Evolutionary conservation across 2,888 invertebrate genomes (phyloP), one percentile per base, ranked within the genome.

Genomic region (Molorchus minor): DNA sequence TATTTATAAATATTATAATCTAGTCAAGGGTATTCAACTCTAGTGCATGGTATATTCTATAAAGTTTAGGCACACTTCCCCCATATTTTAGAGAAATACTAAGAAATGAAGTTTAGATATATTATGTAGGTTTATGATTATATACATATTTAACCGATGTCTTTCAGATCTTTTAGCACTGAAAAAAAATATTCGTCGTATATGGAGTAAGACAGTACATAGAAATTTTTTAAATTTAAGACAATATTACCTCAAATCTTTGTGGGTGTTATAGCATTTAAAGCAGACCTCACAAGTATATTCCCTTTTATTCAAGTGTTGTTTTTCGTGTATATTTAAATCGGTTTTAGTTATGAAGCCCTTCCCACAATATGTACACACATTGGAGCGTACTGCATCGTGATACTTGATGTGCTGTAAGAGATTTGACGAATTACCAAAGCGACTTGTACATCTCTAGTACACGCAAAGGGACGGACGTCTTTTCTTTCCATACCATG

Each of bases 321-420:
- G 69, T 54, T 74, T 72, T 62, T 76, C 76, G 40, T 76, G 76
- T 3, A 71, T 68, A 36, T 65, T 71, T 30, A 76, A 53, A 59
- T 75, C 75, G 15, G 69, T 71, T 54, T 71, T 73, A 1, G 75
- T 75, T 10, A 73, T 72, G 56, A 72, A 76, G 15, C 81, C 80
- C 71, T 85, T 85, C 1, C 76, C 76, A 54, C 76, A 76, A 54
- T 67, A 75, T 5, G 71, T 69, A 53, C 76, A 76, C 40, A 74
- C 71, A 59, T 75, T 69, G 4, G 67, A 66, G 17, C 76, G 58
- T 5, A 71, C 68, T 2, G 71, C 74, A 2, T 68, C 68, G 43
- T 75, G 75, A 46, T 75, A 75, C 54, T 73, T 73, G n/a, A 71
- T 58, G 54, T 76, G 76, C 52, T 73, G 71, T 8, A 71, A 44